A percentile compares a stretch with the other conserved stretches of the same genome.
Conservation (phyloP, 2,113 vertebrate species). For the Pogona vitticeps region DNA sequence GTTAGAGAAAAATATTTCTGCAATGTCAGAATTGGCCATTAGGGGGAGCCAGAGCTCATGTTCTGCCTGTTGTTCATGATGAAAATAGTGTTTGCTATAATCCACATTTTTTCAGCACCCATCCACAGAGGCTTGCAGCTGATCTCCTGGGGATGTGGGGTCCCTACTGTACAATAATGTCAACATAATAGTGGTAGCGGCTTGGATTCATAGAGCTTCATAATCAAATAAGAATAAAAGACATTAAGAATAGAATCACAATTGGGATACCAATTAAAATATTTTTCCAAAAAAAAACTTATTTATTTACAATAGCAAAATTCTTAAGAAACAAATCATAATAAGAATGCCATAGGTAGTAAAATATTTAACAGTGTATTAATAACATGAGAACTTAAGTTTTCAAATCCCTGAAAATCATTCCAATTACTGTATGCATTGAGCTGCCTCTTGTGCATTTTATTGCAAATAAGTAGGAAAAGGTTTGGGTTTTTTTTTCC, state of each 20-base stretch:
- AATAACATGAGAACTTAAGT: conserved; percentile 12
- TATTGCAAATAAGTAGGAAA: not conserved
- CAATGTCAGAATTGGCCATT: too few species aligned
- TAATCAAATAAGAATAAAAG: too few species aligned
- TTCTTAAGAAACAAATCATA: not conserved
- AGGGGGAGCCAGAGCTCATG: too few species aligned
- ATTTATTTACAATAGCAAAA: conserved; percentile 29
- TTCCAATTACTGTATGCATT: not conserved
- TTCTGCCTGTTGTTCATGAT: too few species aligned
- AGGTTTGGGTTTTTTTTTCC: not conserved
- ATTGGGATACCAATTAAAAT: not conserved
- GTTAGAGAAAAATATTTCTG: too few species aligned
- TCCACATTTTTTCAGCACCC: too few species aligned
- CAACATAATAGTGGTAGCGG: too few species aligned
- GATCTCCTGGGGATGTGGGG: too few species aligned
- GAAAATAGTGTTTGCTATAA: too few species aligned
- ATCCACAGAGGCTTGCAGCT: too few species aligned
- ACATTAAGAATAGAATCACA: not conserved
- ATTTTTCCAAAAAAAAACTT: not conserved
- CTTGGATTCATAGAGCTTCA: too few species aligned
- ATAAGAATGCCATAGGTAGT: not conserved
- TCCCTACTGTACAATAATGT: too few species aligned
- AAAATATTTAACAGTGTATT: not conserved
- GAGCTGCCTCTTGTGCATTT: not conserved
- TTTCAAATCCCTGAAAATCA: not conserved